phyloP scores from a whole-genome alignment of 2,113 vertebrate genomes.

The Phylloscopus trochilus region DNA sequence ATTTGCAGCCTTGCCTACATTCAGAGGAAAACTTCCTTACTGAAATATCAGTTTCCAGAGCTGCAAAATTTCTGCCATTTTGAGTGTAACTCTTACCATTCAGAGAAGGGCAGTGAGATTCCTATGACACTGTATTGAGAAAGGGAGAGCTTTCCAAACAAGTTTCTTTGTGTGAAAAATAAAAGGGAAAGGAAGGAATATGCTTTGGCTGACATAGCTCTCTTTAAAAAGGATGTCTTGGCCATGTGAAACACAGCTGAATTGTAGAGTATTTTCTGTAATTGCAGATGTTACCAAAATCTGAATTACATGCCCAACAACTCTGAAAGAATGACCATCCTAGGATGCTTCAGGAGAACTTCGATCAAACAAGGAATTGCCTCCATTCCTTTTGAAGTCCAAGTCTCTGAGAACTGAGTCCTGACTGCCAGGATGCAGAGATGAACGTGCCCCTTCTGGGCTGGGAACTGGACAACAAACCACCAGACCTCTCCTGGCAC shows the following conservation, averaged over 20 bases:
- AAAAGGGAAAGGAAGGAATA: not conserved
- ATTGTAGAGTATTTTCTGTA: not conserved
- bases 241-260: not conserved
- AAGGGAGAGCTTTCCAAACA: not conserved
- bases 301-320: not conserved
- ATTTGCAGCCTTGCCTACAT: not conserved
- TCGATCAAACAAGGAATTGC: not conserved
- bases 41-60: not conserved
- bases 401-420: not conserved
- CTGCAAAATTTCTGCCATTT: not conserved
- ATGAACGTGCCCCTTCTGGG: rapidly evolving
- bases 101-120: not conserved
- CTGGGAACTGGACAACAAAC: rapidly evolving
- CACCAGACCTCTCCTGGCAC: not conserved
- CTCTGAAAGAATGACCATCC: not conserved
- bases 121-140: not conserved
- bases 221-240: not conserved
- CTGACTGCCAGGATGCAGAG: rapidly evolving
- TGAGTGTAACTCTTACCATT: not conserved
- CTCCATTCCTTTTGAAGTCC: not conserved
- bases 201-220: not conserved
- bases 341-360: not conserved
- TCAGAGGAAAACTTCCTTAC: not conserved
- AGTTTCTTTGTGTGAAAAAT: not conserved
- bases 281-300: not conserved